Base-by-base conservation (phyloP, 1,140 invertebrate genomes). In the Phymastichus coffea region DNA sequence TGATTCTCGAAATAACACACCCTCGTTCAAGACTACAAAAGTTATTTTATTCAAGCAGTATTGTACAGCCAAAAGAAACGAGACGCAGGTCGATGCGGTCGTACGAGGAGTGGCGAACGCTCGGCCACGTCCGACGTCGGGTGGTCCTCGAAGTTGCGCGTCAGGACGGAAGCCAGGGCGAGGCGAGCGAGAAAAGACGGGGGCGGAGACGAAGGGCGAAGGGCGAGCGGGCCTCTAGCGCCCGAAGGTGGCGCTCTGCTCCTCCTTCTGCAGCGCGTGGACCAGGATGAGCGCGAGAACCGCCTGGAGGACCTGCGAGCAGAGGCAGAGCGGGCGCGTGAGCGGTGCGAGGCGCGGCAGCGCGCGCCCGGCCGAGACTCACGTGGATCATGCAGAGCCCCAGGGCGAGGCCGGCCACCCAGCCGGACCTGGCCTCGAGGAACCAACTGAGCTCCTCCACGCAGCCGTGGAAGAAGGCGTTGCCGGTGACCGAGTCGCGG, bases 381-480 rank as follows among this genome's bases (percentile, higher is more conserved):
- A 93, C 91, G 68, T 90, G 84, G 40, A 92, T 78, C 73, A 91
- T 79, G 64, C 86, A 89, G 47, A 90, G 80, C 3, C 83, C 80
- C 63, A 94, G 82, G 2, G 88, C 86, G 17, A 94, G 78, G 2
- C 87, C 91, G 26, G 89, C 87, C n/a, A 93, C 80, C 91, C 92
- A 93, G 8, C 84, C 84, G n/a, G 89, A 85, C 70, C 89, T 88
- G 41, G 86, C 85, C 69, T 93, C 90, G 55, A 95, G 80, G 75
- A 88, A 92, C 87, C 89, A 91, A 9, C 90, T 92, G 52, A 94
- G 72, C 72, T 92, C 89, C 54, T 93, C 89, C 0, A 92, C 88
- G 68, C 93, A 95, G 12, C 92, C 91, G 66, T 93, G 86, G 73
- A 88, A 91, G 76, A 88, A 94, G 9, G 91, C 89, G 74, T 94